Conservation (phyloP, 2,113 vertebrate genomes). For the Brachypteracias leptosomus region DNA sequence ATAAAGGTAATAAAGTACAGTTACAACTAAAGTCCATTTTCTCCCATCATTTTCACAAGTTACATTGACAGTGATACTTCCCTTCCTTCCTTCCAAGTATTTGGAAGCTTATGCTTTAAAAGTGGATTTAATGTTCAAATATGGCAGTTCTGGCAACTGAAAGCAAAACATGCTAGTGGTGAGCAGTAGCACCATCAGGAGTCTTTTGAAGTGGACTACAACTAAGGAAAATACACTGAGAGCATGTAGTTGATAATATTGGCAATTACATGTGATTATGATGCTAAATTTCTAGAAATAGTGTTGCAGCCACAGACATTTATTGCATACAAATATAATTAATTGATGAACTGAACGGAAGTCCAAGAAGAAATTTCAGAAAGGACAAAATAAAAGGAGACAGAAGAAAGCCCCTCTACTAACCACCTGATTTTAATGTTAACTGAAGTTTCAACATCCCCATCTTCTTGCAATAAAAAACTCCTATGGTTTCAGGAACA, state of each 20-base stretch:
- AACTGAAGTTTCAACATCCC: background rate
- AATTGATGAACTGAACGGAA: background rate
- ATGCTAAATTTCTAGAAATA: background rate
- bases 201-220: background rate
- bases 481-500: background rate
- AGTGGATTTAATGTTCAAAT: background rate
- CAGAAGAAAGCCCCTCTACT: background rate
- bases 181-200: background rate
- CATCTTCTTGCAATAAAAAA: background rate
- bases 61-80: background rate
- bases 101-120: background rate
- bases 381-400: background rate
- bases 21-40: background rate
- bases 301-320: background rate
- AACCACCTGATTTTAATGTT: background rate
- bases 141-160: background rate
- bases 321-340: background rate
- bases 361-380: background rate
- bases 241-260: background rate
- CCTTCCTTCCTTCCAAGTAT: background rate
- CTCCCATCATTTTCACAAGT: background rate
- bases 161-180: background rate
- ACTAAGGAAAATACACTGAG: background rate
- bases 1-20: background rate
- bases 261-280: background rate